phyloP scores from a whole-genome alignment of 2,797 vertebrate species.

The Aulostomus chinensis region DNA sequence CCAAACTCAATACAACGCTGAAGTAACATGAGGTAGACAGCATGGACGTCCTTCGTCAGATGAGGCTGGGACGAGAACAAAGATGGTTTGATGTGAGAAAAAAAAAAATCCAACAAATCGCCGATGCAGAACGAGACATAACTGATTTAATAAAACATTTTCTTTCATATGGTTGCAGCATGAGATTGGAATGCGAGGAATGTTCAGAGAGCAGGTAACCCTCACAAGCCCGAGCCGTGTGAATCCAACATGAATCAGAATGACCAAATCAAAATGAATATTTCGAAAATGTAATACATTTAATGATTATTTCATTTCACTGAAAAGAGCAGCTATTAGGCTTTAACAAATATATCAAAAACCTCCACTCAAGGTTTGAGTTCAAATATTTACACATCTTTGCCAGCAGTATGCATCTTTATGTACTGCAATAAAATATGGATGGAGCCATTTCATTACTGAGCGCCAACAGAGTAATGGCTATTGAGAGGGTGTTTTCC shows the following conservation, averaged over 20 bases:
- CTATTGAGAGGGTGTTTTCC: slow-evolving; percentile 3
- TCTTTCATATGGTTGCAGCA: slow-evolving; percentile 16
- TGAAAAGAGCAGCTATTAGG: slow-evolving; percentile 2
- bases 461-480: slow-evolving; percentile 1
- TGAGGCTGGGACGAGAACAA: slow-evolving; percentile 4
- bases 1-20: slow-evolving; percentile 32
- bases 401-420: neutral
- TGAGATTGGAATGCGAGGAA: slow-evolving; percentile 6
- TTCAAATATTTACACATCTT: too few relatives aligned
- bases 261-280: too few relatives aligned
- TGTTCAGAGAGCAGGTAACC: too few relatives aligned
- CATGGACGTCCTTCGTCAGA: slow-evolving; percentile 25
- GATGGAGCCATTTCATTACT: slow-evolving; percentile 2
- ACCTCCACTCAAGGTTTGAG: neutral
- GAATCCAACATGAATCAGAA: too few relatives aligned
- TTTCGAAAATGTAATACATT: too few relatives aligned
- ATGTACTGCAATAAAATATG: neutral
- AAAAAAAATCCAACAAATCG: neutral
- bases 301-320: neutral
- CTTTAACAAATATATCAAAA: neutral
- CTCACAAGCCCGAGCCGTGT: too few relatives aligned
- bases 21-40: slow-evolving; percentile 24
- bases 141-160: slow-evolving; percentile 6
- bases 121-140: slow-evolving; percentile 4
- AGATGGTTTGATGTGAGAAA: slow-evolving; percentile 1